Evolutionary conservation across 2,113 vertebrate genomes (phyloP).

Genomic region (Amphiprion percula): DNA sequence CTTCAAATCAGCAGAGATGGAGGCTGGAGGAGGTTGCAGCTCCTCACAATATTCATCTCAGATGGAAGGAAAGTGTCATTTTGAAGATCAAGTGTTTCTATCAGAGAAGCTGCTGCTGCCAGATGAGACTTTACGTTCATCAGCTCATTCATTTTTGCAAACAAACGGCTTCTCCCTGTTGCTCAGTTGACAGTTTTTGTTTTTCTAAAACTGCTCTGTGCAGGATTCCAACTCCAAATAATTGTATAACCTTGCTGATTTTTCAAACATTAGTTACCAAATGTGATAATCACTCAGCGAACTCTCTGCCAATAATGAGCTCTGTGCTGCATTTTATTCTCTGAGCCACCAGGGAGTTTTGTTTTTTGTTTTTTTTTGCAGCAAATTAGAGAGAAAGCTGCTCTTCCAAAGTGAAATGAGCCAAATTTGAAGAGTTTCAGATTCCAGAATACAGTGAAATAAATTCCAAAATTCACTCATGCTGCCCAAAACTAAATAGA

Average conservation of each 20-base stretch:
- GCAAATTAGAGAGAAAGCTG: neutral
- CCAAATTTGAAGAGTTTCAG: too few species aligned
- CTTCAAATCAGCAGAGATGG: constrained; percentile 44
- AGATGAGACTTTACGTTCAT: constrained; percentile 28
- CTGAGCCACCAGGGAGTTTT: neutral
- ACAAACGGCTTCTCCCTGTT: neutral
- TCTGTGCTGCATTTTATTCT: neutral
- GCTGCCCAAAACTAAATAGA: too few species aligned
- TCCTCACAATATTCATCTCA: constrained; percentile 5
- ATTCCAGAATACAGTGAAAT: too few species aligned
- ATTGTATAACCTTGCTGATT: neutral
- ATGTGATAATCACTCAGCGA: neutral
- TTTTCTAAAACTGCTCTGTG: constrained; percentile 1
- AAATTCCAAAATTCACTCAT: too few species aligned
- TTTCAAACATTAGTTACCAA: neutral
- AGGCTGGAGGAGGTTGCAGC: constrained; percentile 16
- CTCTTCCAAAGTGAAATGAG: too few species aligned
- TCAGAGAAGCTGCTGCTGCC: constrained; percentile 12
- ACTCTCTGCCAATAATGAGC: neutral
- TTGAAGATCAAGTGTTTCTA: constrained; percentile 18
- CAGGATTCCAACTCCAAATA: neutral
- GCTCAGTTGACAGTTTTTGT: neutral
- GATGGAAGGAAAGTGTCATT: constrained; percentile 33
- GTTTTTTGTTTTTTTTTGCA: too few species aligned
- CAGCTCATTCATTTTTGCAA: neutral